Evolutionary conservation across 2,888 invertebrate genomes (phyloP), one percentile per base, ranked within the genome.

Genomic region (Pammene fasciana): DNA sequence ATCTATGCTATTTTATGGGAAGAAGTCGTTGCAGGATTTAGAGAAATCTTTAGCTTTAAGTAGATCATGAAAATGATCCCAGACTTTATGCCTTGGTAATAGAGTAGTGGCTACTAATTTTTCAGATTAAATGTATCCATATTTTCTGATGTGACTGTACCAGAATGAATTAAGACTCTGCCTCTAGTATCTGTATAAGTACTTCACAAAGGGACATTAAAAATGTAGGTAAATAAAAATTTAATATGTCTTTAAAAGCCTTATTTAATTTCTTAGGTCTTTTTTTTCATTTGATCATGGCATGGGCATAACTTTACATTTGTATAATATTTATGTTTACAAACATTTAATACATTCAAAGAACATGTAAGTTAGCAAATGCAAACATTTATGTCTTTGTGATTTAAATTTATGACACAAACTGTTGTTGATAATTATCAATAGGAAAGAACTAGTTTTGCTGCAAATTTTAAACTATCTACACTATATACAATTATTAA

Each of bases 1-100:
- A 87, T 94, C 95, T 82, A 89, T 95, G 82, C 82, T 96, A n/a
- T 93, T 94, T 71, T 93, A 96, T 81, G 97, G 96, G 11, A 93
- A 94, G 77, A 94, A 95, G 74, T 95, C 95, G 48, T 88, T 96
- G 46, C 94, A 93, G 60, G 95, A 96, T 87, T 89, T 97, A 57
- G 90, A 94, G 83, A 94, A 90, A 72, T 95, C 94, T 78, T 82
- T 96, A 48, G 91, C 93, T 65, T 82, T 96, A 74, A 94, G 95
- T 77, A 94, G 93, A 83, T 92, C 78, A 73, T 83, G 76, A 66
- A 65, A 34, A 38, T 57, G 36, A 13, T 45, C 6, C n/a, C n/a
- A n/a, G n/a, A n/a, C n/a, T n/a, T n/a, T n/a, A n/a, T n/a, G n/a
- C n/a, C n/a, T n/a, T n/a, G n/a, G n/a, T n/a, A n/a, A n/a, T n/a